Evolutionary conservation across 2,113 vertebrate species (phyloP), one percentile per base, ranked within the genome.

Genomic region (Rallus limicola): DNA sequence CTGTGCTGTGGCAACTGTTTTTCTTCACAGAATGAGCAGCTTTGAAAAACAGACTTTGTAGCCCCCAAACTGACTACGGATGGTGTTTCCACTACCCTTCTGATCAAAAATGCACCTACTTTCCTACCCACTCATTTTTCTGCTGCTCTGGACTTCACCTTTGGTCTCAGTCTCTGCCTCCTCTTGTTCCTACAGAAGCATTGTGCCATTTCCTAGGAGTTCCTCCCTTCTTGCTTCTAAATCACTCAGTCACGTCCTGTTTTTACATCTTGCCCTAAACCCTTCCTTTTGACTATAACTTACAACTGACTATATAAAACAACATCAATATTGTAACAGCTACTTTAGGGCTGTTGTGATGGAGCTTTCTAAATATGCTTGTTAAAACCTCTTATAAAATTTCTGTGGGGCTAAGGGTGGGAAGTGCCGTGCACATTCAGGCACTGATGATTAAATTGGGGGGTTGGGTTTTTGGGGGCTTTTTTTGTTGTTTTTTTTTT

Each of bases 241-340:
- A 96, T 97, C 96, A 94, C 74, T 92, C 89, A 85, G 91, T 90
- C 85, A 78, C 87, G 25, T 97, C 96, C 93, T 97, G 93, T 75
- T 97, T 96, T 97, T 95, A 82, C 92, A 78, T 92, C 83, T 91
- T 94, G 92, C 97, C 95, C 95, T 97, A 96, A 97, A 95, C 86
- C 94, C 86, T 94, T 96, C 77, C 62, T 94, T 94, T 95, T 89
- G 93, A 85, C 84, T 78, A 69, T 88, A 95, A 92, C 87, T 94
- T 97, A 90, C 72, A 93, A 78, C 76, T 88, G 93, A 88, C 71
- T 91, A 79, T 55, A 81, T 93, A 90, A 97, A 97, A 82, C 92
- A 94, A 85, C 95, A 94, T 93, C 85, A 92, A 65, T 95, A 86
- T 78, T 92, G 38, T 93, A 97, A 87, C 80, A 97, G 93, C 53